Evolutionary conservation across 2,888 invertebrate species (phyloP), one percentile per base, ranked within the genome.

Genomic region (Pantelozetes paolii): DNA sequence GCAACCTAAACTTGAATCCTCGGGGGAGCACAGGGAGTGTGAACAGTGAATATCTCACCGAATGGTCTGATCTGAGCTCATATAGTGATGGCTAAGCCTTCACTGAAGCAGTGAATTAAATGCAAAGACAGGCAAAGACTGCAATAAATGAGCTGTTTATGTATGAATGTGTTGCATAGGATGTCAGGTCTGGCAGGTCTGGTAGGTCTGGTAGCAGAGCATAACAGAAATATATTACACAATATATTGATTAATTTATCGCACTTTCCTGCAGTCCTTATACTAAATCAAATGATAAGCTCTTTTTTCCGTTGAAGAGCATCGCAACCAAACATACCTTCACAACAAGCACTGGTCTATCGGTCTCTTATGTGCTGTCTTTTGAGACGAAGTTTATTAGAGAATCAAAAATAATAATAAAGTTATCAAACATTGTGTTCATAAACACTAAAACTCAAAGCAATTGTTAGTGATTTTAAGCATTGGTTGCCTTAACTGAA

Each of bases 191-290:
- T 6, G 8, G 15, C 45, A 45, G 11, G 2, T 11, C 45, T 13
- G 45, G 45, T 2, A 45, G 6, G 11, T 8, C 36, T 36, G 15
- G 36, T 8, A 36, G 36, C 36, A 9, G 6, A 45, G 18, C 15
- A n/a, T 2, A 13, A 45, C 18, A 18, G 50, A 13, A 8, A 3
- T 32, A 18, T 59, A 15, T 23, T 5, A 20, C 23, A 28, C 11
- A 59, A 59, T 30, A 59, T 59, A 59, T 59, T 59, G 59, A 59
- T 59, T 59, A 59, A 59, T 59, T 59, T 59, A 59, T 59, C 59
- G 11, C 20, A 32, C 59, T 59, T 59, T 59, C 9, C 28, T 59
- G 28, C 8, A 59, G 59, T 59, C 59, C 59, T 23, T 59, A 28
- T 59, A 20, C 30, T 59, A 59, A 59, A 59, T 59, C 59, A 59